Percentiles rank a stretch among this genome's conserved stretches.
These are phyloP conservation scores for Brachionichthys hirsutus DNA, from an alignment of 2,113 vertebrate species.

Conservation along the genomic window DNA sequence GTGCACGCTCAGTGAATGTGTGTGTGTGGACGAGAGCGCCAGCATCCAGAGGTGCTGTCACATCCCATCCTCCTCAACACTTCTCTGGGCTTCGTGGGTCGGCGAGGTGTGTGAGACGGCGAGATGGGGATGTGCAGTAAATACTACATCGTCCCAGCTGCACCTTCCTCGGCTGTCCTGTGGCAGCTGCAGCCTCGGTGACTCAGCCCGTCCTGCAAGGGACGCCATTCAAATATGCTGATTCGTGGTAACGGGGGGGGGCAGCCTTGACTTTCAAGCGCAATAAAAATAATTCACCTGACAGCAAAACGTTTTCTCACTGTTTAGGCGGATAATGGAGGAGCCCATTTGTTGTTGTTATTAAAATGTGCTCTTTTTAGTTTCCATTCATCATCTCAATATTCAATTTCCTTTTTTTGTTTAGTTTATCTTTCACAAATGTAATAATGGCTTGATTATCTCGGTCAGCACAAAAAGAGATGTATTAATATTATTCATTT, in stretches of 20 bases:
- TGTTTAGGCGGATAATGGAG: too few species aligned
- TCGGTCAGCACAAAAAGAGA: not conserved
- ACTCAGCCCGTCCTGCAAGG: not conserved
- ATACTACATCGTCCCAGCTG: conserved; percentile 32
- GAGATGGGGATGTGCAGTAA: conserved; percentile 44
- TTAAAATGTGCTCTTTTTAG: too few species aligned
- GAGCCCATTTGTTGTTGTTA: too few species aligned
- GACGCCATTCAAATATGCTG: not conserved
- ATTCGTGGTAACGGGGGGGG: too few species aligned
- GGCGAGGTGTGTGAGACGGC: conserved; percentile 11
- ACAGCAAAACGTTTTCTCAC: too few species aligned
- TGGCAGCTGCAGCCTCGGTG: conserved; percentile 16
- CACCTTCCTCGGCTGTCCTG: conserved; percentile 30
- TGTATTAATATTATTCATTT: too few species aligned
- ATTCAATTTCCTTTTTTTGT: not conserved
- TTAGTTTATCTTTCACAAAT: not conserved
- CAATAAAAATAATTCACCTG: too few species aligned
- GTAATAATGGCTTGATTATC: not conserved
- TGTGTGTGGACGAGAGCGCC: conserved; percentile 21
- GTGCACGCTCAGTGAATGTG: not conserved
- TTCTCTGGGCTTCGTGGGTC: conserved; percentile 27
- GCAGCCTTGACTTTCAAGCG: too few species aligned
- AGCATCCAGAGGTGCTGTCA: conserved; percentile 60
- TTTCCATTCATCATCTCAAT: too few species aligned
- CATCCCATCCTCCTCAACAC: conserved; percentile 50